A percentile compares a stretch with the other conserved stretches of the same genome.
Conservation (phyloP, 2,797 vertebrate species). For the Acropternis orthonyx region DNA sequence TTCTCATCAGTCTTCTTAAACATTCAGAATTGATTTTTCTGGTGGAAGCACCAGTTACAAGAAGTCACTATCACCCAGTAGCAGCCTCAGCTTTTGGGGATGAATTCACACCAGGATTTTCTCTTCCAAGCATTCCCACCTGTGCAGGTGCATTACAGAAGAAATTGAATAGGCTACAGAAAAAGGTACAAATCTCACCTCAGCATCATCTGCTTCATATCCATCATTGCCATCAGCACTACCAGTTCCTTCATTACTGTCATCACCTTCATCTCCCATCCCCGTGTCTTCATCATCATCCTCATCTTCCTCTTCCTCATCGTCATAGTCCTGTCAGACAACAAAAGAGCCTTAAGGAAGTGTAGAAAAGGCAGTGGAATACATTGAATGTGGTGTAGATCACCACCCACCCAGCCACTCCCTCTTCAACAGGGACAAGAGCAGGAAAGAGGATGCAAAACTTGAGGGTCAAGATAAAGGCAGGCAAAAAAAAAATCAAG, state of each 20-base stretch:
- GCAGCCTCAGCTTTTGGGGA: neutral
- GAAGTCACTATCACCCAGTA: neutral
- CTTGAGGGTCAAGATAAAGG: neutral
- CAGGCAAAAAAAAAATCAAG: neutral
- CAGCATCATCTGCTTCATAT: slow-evolving; percentile 90
- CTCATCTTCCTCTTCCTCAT: slow-evolving; percentile 87
- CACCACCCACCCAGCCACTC: neutral
- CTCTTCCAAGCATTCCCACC: neutral
- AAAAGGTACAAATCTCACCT: slow-evolving; percentile 75
- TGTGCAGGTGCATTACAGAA: neutral
- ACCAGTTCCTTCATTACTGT: slow-evolving; percentile 90
- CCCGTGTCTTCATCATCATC: slow-evolving; percentile 91
- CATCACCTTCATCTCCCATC: slow-evolving; percentile 92
- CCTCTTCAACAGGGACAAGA: neutral
- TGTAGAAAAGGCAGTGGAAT: neutral
- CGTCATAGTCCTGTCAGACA: slow-evolving; percentile 86
- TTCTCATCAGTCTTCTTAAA: neutral
- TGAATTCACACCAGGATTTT: neutral
- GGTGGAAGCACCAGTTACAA: neutral
- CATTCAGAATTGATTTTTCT: neutral
- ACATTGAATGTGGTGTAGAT: neutral
- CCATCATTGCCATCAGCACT: slow-evolving; percentile 91
- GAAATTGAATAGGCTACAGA: neutral
- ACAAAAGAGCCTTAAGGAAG: neutral
- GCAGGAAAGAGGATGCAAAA: neutral